phyloP scores from a whole-genome alignment of 2,797 vertebrate genomes.

The Rhabdomys pumilio region DNA sequence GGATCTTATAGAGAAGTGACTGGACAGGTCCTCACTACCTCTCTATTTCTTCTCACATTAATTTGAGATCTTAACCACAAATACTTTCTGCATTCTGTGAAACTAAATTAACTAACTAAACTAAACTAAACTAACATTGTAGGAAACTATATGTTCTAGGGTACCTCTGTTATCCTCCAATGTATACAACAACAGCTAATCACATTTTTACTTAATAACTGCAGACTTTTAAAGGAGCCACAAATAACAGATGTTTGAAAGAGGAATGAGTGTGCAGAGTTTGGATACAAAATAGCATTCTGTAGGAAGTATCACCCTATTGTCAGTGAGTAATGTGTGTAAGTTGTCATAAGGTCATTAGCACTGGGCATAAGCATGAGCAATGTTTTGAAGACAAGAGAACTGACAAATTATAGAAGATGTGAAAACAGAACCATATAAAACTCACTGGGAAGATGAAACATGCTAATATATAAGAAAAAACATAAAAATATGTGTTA shows the following conservation, averaged over 20 bases:
- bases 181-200: not conserved
- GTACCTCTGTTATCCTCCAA: not conserved
- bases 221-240: constrained; percentile 7
- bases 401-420: not conserved
- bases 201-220: constrained; percentile 28
- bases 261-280: not conserved
- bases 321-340: not conserved
- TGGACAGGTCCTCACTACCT: not conserved
- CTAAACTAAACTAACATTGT: too few species aligned
- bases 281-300: not conserved
- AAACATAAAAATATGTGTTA: not conserved
- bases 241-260: not conserved
- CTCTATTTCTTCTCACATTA: constrained; percentile 46
- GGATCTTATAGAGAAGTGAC: not conserved
- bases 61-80: not conserved
- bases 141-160: not conserved
- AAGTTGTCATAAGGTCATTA: not conserved
- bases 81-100: not conserved
- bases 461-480: constrained; percentile 15
- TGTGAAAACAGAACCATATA: not conserved
- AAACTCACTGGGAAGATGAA: constrained; percentile 35
- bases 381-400: not conserved
- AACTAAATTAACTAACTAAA: too few species aligned
- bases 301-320: not conserved
- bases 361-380: constrained; percentile 20